Conservation (phyloP, 2,888 invertebrate species). For the Zonitis immaculata region DNA sequence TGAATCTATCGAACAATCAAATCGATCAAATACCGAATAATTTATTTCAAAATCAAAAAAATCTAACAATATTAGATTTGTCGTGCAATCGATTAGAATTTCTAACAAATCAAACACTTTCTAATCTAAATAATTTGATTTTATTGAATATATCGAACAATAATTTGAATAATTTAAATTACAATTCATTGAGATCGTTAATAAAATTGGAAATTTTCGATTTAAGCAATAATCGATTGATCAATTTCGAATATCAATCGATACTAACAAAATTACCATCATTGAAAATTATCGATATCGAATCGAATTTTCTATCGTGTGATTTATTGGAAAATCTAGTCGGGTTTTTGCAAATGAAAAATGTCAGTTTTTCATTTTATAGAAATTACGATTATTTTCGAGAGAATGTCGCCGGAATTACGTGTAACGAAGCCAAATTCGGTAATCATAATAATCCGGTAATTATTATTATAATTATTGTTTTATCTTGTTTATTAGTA, state of each 20-base stretch:
- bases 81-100: conserved; percentile 32
- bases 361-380: conserved; percentile 36
- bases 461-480: conserved; percentile 20
- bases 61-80: conserved; percentile 36
- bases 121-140: conserved; percentile 31
- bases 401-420: conserved; percentile 44
- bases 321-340: conserved; percentile 38
- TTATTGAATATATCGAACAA: conserved; percentile 41
- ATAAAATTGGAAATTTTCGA: conserved; percentile 37
- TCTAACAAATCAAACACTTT: conserved; percentile 29
- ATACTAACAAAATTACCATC: conserved; percentile 38
- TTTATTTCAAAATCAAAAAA: conserved; percentile 29
- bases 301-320: conserved; percentile 40
- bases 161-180: conserved; percentile 32
- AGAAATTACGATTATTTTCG: conserved; percentile 35
- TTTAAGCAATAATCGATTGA: conserved; percentile 38
- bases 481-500: conserved; percentile 9
- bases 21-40: conserved; percentile 27
- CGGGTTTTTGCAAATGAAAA: conserved; percentile 34
- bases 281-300: conserved; percentile 38
- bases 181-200: conserved; percentile 32
- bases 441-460: background rate
- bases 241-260: conserved; percentile 37
- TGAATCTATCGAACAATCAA: conserved; percentile 33
- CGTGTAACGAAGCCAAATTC: conserved; percentile 31